Evolutionary conservation across 1,140 invertebrate genomes (phyloP).

Genomic region (Ceratina calcarata): DNA sequence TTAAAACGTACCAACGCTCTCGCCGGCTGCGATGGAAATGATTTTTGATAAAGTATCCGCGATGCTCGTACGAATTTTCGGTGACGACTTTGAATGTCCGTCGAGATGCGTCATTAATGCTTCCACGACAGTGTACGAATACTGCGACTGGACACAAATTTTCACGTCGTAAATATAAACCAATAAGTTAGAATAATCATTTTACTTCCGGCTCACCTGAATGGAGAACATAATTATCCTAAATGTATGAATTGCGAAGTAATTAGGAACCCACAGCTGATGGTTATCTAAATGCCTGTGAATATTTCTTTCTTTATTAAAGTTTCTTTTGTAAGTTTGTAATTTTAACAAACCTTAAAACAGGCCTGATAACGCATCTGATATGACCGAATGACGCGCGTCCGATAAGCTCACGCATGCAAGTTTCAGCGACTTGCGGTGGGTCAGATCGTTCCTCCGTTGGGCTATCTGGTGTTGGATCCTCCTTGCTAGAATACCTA

Average conservation of each 20-base stretch:
- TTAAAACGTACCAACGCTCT: constrained; percentile 90
- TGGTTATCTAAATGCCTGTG: constrained; percentile 96
- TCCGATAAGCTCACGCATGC: constrained; percentile 95
- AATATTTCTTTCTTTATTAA: constrained; percentile 55
- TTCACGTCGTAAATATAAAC: background rate
- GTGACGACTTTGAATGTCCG: constrained; percentile 88
- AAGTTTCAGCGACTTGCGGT: constrained; percentile 94
- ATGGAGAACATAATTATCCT: constrained; percentile 99
- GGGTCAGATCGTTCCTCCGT: constrained; percentile 85
- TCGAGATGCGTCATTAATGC: constrained; percentile 96
- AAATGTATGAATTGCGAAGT: constrained; percentile 97
- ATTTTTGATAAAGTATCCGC: constrained; percentile 97
- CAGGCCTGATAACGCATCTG: constrained; percentile 91
- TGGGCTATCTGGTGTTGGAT: constrained; percentile 80
- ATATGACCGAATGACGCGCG: constrained; percentile 97
- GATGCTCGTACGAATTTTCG: constrained; percentile 94
- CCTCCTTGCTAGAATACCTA: constrained; percentile 78
- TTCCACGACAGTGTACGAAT: constrained; percentile 98
- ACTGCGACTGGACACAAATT: constrained; percentile 89
- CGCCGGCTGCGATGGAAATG: constrained; percentile 97
- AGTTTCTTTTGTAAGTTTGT: background rate
- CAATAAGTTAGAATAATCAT: constrained; percentile 9
- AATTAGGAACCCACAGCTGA: constrained; percentile 96
- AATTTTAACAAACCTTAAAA: constrained; percentile 85
- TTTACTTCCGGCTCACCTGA: constrained; percentile 84